Percentiles rank a stretch among this genome's conserved stretches.
Conservation (phyloP, 2,113 vertebrate genomes). For the Rissa tridactyla region DNA sequence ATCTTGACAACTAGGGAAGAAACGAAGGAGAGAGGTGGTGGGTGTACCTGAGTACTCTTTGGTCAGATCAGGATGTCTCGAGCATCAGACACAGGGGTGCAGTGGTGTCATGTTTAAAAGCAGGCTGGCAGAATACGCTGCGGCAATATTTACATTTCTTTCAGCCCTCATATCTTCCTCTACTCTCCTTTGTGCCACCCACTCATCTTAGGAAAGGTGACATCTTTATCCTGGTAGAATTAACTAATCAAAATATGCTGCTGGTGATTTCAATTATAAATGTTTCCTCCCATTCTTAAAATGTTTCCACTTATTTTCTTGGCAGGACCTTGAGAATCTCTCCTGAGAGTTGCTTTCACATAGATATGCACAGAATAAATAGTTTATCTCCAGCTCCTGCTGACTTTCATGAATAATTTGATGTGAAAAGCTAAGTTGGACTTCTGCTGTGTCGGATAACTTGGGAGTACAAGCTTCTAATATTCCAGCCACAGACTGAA, state of each 20-base stretch:
- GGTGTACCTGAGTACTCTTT: background rate
- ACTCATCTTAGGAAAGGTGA: background rate
- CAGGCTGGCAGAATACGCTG: background rate
- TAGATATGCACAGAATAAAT: conserved; percentile 45
- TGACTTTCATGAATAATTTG: conserved; percentile 64
- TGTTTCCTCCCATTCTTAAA: conserved; percentile 42
- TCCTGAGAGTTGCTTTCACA: conserved; percentile 3
- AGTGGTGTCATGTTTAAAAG: background rate
- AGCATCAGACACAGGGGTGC: background rate
- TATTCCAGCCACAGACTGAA: background rate
- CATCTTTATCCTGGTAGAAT: conserved; percentile 46
- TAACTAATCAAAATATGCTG: background rate
- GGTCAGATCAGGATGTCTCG: background rate
- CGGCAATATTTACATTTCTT: background rate
- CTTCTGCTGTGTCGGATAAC: background rate
- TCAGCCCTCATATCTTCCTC: background rate
- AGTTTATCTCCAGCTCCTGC: conserved; percentile 48
- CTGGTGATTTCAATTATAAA: conserved; percentile 51
- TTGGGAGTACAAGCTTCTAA: background rate
- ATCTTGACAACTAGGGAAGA: background rate
- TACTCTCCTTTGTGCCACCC: background rate
- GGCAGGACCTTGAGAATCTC: conserved; percentile 19
- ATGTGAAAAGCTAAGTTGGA: conserved; percentile 37
- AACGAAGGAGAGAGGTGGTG: background rate
- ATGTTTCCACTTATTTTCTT: conserved; percentile 47